These are phyloP conservation scores for Pterophyllum scalare DNA, from an alignment of 2,113 vertebrate species.

Conservation along the genomic window DNA sequence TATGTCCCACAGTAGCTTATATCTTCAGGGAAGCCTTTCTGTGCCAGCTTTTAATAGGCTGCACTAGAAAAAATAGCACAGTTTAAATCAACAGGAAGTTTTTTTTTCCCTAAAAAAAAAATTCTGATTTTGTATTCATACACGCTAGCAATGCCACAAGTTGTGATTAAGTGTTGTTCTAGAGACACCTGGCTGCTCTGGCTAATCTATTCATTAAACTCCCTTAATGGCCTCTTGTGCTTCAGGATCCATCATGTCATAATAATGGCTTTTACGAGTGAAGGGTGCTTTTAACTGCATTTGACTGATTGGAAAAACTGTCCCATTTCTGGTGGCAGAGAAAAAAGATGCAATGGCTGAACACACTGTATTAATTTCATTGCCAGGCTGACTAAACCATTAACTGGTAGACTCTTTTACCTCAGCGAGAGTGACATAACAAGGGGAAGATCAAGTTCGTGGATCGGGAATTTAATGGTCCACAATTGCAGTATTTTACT, in stretches of 20 bases:
- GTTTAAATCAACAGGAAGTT: neutral
- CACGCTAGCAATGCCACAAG: neutral
- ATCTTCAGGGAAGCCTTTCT: neutral
- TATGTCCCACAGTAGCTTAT: neutral
- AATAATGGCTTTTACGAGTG: constrained; percentile 57
- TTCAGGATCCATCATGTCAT: constrained; percentile 63
- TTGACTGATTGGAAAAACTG: constrained; percentile 54
- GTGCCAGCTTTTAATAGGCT: neutral
- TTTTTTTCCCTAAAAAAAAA: neutral
- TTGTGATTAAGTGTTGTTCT: constrained; percentile 56
- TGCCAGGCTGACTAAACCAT: constrained; percentile 25
- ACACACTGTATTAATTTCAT: constrained; percentile 60
- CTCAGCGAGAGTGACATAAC: constrained; percentile 35
- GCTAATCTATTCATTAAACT: constrained; percentile 66
- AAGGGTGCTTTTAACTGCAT: constrained; percentile 59
- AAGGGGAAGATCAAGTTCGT: constrained; percentile 30
- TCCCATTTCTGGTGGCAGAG: constrained; percentile 30
- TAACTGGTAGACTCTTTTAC: constrained; percentile 50
- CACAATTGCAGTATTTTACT: constrained; percentile 27
- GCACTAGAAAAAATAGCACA: neutral
- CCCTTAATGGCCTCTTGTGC: constrained; percentile 66
- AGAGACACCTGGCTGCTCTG: constrained; percentile 65
- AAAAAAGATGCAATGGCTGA: constrained; percentile 37
- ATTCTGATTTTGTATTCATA: neutral
- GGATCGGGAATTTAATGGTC: constrained; percentile 43